Conservation (phyloP, 2,113 vertebrate genomes). For the Podarcis muralis region DNA sequence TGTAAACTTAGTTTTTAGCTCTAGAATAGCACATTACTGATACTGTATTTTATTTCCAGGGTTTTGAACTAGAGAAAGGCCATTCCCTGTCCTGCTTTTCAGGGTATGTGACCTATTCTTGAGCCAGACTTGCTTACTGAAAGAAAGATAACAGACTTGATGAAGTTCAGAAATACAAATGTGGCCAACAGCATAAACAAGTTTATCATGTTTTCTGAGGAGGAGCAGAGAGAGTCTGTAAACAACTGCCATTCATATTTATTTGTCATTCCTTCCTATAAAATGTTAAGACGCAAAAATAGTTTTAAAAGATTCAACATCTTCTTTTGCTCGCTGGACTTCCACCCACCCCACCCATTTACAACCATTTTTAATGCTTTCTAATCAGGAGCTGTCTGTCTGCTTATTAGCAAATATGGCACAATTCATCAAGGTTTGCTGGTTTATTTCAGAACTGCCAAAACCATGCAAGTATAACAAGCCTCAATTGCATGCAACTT, state of each 20-base stretch:
- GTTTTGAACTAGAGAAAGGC: slow-evolving; percentile 39
- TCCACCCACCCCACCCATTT: slow-evolving; percentile 37
- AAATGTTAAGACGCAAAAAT: slow-evolving; percentile 52
- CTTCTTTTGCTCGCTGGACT: slow-evolving; percentile 47
- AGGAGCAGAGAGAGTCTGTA: slow-evolving; percentile 55
- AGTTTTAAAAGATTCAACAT: slow-evolving; percentile 51
- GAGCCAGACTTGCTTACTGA: slow-evolving; percentile 62
- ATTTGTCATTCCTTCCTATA: slow-evolving; percentile 28
- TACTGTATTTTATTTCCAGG: slow-evolving; percentile 32
- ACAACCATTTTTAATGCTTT: slow-evolving; percentile 64
- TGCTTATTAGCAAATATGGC: slow-evolving; percentile 69
- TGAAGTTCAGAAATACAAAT: slow-evolving; percentile 76
- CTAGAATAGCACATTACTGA: slow-evolving; percentile 34
- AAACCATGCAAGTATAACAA: slow-evolving; percentile 58
- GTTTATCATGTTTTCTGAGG: slow-evolving; percentile 71
- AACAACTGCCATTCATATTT: slow-evolving; percentile 49
- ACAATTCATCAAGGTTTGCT: slow-evolving; percentile 68
- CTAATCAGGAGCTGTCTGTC: slow-evolving; percentile 62
- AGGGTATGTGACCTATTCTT: slow-evolving; percentile 37
- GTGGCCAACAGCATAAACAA: slow-evolving; percentile 77
- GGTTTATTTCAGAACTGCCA: slow-evolving; percentile 72
- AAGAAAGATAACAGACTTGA: slow-evolving; percentile 69
- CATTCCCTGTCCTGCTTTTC: slow-evolving; percentile 6
- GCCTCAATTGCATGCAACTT: slow-evolving; percentile 62
- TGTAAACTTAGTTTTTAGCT: slow-evolving; percentile 28